Base-by-base conservation (phyloP, 2,797 vertebrate genomes). In the Artibeus jamaicensis region DNA sequence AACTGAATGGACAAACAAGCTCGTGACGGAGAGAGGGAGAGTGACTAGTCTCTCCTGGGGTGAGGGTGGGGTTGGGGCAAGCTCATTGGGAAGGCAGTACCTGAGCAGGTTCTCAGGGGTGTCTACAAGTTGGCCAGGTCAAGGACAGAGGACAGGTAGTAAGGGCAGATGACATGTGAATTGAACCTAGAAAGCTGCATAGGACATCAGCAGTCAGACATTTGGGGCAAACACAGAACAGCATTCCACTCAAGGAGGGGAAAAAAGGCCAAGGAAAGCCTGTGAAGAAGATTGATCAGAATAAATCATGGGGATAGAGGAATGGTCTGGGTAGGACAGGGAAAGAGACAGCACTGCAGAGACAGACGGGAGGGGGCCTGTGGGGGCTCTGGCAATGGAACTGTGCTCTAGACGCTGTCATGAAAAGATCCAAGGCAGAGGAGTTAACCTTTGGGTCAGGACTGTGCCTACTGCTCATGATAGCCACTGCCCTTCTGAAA, bases 1-100 rank as follows among this genome's bases (percentile, higher is more conserved):
- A 86, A 39, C 19, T 34, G n/a, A 48, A 1, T 0, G 65, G 6
- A 21, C 5, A 3, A 8, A 21, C 5, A 2, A 12, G 3, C 15
- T 19, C 57, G 9, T 29, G 39, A 24, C 4, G 9, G 12, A 4
- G 3, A 6, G 32, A 9, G 3, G 21, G 1, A 39, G 14, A 34
- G 9, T 26, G 37, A 26, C 3, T 2, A 6, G 32, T 78, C 12
- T n/a, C 16, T 37, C 11, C 39, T 1, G 6, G 9, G 39, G 16
- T 32, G 18, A 59, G 29, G 15, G 1, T 5, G 14, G 42, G 2
- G 3, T 18, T 9, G 4, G 39, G 37, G 21, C 15, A 42, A 48
- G 29, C 37, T 70, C n/a, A 4, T 3, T 10, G 8, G 34, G 32
- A 18, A 79, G 9, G 4, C 0, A 34, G 18, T 8, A 0, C 9